A percentile compares a stretch with the other conserved stretches of the same genome.
Conservation (phyloP, 2,888 invertebrate genomes). For the Spodoptera littoralis region DNA sequence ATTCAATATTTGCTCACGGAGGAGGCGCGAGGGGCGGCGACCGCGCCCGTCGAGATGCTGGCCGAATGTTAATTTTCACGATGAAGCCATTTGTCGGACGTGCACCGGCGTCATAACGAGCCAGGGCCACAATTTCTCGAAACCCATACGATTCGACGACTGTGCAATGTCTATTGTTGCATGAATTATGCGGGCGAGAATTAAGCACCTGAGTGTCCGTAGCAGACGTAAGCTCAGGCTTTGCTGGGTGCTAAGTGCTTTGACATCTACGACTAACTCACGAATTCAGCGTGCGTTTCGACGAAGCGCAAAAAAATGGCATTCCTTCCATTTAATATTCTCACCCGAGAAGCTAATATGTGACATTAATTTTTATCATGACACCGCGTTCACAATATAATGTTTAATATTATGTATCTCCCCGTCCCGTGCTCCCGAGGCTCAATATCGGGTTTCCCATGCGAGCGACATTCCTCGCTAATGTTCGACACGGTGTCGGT, state of each 20-base stretch:
- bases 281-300: slow-evolving; percentile 64
- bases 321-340: slow-evolving; percentile 63
- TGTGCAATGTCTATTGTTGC: slow-evolving; percentile 77
- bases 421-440: slow-evolving; percentile 62
- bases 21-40: slow-evolving; percentile 58
- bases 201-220: slow-evolving; percentile 63
- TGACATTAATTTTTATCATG: slow-evolving; percentile 64
- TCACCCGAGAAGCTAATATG: slow-evolving; percentile 62
- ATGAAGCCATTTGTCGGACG: slow-evolving; percentile 85
- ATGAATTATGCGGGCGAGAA: slow-evolving; percentile 77
- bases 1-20: slow-evolving; percentile 82
- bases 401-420: slow-evolving; percentile 66
- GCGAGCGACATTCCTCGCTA: slow-evolving; percentile 72
- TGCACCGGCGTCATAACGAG: slow-evolving; percentile 78
- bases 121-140: slow-evolving; percentile 76
- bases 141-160: slow-evolving; percentile 75
- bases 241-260: slow-evolving; percentile 51
- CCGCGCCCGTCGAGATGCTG: slow-evolving; percentile 71
- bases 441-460: slow-evolving; percentile 72
- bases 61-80: slow-evolving; percentile 85
- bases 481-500: slow-evolving; percentile 63
- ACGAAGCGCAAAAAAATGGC: slow-evolving; percentile 53
- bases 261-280: slow-evolving; percentile 61
- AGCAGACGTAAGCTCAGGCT: slow-evolving; percentile 52
- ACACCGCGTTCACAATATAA: slow-evolving; percentile 59